phyloP scores from a whole-genome alignment of 2,113 vertebrate genomes.

The Mungos mungo region DNA sequence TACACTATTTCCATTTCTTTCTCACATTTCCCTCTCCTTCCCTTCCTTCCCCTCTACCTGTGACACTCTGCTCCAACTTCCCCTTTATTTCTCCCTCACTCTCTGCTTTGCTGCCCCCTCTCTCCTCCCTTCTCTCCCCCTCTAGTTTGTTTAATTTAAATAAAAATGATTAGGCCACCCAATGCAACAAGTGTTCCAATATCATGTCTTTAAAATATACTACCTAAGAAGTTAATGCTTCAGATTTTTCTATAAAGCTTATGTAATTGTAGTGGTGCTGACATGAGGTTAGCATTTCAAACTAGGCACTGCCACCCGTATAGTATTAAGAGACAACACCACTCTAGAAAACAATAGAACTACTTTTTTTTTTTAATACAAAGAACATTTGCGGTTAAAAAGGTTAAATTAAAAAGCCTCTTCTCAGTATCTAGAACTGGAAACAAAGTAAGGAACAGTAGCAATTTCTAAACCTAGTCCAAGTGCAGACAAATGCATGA shows the following conservation, averaged over 20 bases:
- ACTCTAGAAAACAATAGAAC: conserved; percentile 50
- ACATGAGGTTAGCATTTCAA: neutral
- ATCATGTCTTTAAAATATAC: neutral
- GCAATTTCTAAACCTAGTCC: neutral
- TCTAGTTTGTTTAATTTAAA: conserved; percentile 36
- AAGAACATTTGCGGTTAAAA: conserved; percentile 8
- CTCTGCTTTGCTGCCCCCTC: neutral
- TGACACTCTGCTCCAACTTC: neutral
- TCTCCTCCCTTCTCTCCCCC: neutral
- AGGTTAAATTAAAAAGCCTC: conserved; percentile 32
- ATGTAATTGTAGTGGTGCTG: neutral
- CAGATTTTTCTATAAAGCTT: conserved; percentile 45
- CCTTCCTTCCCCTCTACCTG: neutral
- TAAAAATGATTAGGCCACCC: neutral
- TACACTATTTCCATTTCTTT: neutral
- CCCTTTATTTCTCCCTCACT: neutral
- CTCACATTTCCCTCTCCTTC: neutral
- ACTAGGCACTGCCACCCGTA: neutral
- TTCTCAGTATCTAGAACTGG: conserved; percentile 43
- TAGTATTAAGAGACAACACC: neutral
- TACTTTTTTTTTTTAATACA: conserved; percentile 52
- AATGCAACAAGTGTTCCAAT: neutral
- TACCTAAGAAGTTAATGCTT: conserved; percentile 41
- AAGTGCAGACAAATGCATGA: neutral
- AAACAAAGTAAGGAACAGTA: neutral